A percentile compares a stretch with the other conserved stretches of the same genome.
Evolutionary conservation across 2,797 vertebrate species (phyloP).

Genomic region (Podarcis lilfordi): DNA sequence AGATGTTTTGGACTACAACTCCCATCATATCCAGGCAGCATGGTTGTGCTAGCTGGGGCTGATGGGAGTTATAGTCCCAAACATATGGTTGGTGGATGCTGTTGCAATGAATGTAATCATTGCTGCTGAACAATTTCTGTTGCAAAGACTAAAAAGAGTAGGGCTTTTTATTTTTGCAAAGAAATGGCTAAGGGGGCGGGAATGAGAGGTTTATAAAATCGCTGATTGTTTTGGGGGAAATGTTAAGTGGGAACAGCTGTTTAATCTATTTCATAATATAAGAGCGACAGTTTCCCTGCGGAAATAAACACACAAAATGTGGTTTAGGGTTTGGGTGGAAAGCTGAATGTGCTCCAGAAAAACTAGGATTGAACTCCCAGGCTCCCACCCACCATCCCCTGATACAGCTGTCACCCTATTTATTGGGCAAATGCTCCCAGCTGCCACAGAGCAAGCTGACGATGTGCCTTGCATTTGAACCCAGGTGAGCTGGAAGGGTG

Average conservation of each 20-base stretch:
- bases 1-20: too few relatives aligned
- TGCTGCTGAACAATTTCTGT: not conserved
- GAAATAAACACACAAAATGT: constrained; percentile 9
- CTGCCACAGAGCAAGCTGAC: too few relatives aligned
- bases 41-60: too few relatives aligned
- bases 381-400: not conserved
- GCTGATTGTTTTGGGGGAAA: constrained; percentile 8
- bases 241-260: constrained; percentile 30
- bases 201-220: constrained; percentile 9
- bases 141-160: not conserved
- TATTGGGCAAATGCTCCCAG: not conserved
- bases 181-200: not conserved
- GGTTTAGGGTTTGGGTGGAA: not conserved
- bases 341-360: not conserved
- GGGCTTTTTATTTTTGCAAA: not conserved
- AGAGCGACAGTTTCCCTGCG: not conserved
- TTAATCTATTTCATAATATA: constrained; percentile 28
- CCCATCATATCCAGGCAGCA: too few relatives aligned
- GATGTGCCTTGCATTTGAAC: not conserved
- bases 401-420: not conserved
- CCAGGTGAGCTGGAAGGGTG: not conserved
- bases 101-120: not conserved
- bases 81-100: too few relatives aligned
- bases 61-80: too few relatives aligned
- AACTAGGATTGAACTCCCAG: not conserved